Base-by-base conservation (phyloP, 2,888 invertebrate species). In the Coecobrya sp. region DNA sequence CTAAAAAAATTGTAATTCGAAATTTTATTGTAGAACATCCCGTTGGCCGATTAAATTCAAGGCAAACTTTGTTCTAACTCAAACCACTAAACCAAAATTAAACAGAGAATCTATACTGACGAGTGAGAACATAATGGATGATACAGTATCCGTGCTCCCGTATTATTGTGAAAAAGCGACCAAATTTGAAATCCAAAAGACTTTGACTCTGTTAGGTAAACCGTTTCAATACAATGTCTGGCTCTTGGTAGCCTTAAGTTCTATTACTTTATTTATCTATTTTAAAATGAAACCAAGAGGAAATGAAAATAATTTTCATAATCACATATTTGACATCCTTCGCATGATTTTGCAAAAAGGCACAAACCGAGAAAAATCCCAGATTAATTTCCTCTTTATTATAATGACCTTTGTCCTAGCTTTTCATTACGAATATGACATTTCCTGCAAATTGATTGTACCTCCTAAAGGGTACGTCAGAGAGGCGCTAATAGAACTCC, bases 391-490 rank as follows among this genome's bases (percentile, higher is more conserved):
- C 13, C 76, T 76, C 45, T 76, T 76, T 45, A 5, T 76, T 5
- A n/a, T 13, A 30, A 13, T 45, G 16, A 19, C 76, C 45, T 76
- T 76, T 22, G 22, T 76, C 45, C 45, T 76, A 2, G 42, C 49
- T 2, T 45, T 45, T n/a, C 22, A 45, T 19, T 76, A 76, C 49
- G 76, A 76, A 13, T 76, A 45, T 76, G 76, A 76, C 45, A 42
- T 76, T 1, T 36, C 76, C n/a, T 1, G 11, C 10, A 76, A 42
- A 22, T 11, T 76, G 8, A 76, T 76, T 49, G 49, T 76, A 4
- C 76, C 76, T 16, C 76, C 76, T 0, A 42, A 45, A 4, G 42
- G 45, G 19, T 76, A 76, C 49, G 22, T 76, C 1, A 8, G 76
- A 8, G 76, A 45, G 16, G 1, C 76, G 11, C 22, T 76, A 1